Base-by-base conservation (phyloP, 2,888 invertebrate genomes). In the Orthosia gothica region DNA sequence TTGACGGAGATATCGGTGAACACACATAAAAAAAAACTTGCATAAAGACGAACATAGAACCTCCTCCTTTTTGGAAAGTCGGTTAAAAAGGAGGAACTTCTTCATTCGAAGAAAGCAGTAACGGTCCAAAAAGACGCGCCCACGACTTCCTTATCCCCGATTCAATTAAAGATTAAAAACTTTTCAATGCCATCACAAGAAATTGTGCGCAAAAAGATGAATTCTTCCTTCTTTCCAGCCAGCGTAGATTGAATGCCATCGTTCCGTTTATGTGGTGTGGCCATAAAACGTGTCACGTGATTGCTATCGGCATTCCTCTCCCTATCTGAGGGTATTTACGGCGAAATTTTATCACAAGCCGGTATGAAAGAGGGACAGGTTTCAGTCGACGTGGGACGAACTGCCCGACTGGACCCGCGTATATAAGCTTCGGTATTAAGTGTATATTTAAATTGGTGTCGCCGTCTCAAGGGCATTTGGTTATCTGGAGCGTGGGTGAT, bases 321-420 rank as follows among this genome's bases (percentile, higher is more conserved):
- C 83, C 86, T 90, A 91, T 92, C 91, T 84, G 81, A 81, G 82
- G 86, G 89, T 91, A 90, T 92, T 92, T 92, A 91, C 90, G 84
- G 90, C 88, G 87, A 91, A 91, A 91, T 92, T 91, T 91, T 92
- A 92, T 92, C 91, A 90, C 91, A 87, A 86, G 87, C 89, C 90
- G 84, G 88, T 87, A 84, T 84, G 84, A 81, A 84, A 81, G 79
- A 77, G 76, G 85, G 88, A 90, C 91, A 88, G 90, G 92, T 91
- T 90, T 72, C 61, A 65, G 52, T 13, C 68, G 82, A 87, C 89
- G 91, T 91, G 89, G 91, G 90, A 88, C 79, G 91, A 85, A 87
- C 87, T 81, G 81, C 85, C 82, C 69, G 67, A 68, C 58, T 79
- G 82, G 74, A 55, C 58, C 66, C 64, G 78, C 68, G 73, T 75